These are phyloP conservation scores for Otolemur crassicaudatus DNA, from an alignment of 2,797 vertebrate species.

Conservation along the genomic window DNA sequence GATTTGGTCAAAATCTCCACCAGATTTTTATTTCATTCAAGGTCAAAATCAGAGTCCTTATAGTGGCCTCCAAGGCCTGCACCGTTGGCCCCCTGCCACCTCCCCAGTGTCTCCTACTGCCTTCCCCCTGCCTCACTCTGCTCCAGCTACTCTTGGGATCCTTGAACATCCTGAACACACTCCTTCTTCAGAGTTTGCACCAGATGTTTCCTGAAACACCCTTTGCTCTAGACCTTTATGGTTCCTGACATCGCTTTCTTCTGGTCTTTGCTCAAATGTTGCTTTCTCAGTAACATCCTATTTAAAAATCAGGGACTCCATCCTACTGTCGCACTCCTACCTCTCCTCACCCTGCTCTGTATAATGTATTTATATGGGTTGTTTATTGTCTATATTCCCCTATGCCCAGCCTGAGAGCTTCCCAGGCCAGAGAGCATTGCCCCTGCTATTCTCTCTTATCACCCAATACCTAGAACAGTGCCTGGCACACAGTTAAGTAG, in stretches of 20 bases:
- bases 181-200: neutral
- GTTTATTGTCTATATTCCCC: neutral
- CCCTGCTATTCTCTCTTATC: neutral
- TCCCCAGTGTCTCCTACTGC: neutral
- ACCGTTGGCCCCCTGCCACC: accelerated
- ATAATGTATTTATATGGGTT: neutral
- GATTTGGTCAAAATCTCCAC: neutral
- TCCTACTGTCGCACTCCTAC: neutral
- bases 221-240: neutral
- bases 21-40: neutral
- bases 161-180: neutral
- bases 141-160: neutral
- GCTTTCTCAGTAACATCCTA: neutral
- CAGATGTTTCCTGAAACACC: neutral
- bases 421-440: neutral
- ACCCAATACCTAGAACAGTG: neutral
- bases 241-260: neutral
- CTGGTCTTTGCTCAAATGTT: conserved; percentile 4
- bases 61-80: neutral
- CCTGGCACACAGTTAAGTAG: neutral
- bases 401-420: neutral
- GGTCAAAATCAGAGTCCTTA: neutral
- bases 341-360: neutral
- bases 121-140: neutral
- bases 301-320: neutral